Conservation (phyloP, 2,113 vertebrate species). For the Butorides virescens region DNA sequence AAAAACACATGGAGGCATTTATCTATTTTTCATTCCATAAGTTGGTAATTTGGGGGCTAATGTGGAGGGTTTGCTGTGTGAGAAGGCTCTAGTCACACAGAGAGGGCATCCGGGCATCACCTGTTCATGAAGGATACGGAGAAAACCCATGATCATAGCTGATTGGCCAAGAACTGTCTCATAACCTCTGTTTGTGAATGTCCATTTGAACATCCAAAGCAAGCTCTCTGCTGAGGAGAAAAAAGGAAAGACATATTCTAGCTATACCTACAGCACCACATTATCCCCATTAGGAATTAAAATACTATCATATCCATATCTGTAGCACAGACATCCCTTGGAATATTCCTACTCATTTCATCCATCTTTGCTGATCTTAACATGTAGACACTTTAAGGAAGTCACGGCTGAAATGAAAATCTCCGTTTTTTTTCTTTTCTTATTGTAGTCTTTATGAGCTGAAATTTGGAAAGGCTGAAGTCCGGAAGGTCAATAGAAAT, state of each 20-base stretch:
- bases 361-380: neutral
- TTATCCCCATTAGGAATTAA: neutral
- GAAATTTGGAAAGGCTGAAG: neutral
- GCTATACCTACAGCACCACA: neutral
- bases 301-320: neutral
- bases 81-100: neutral
- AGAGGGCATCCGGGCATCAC: neutral
- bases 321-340: neutral
- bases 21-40: neutral
- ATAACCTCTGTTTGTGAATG: neutral
- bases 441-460: neutral
- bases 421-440: neutral
- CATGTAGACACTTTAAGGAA: neutral
- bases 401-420: neutral
- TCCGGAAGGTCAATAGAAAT: neutral
- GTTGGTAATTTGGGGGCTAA: neutral
- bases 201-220: neutral
- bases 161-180: neutral
- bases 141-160: neutral
- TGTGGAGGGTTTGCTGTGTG: rapidly evolving
- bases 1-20: neutral
- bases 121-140: neutral
- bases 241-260: neutral
- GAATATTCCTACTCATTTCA: neutral
- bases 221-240: neutral